Evolutionary conservation across 2,113 vertebrate species (phyloP).

Genomic region (Colossoma macropomum): DNA sequence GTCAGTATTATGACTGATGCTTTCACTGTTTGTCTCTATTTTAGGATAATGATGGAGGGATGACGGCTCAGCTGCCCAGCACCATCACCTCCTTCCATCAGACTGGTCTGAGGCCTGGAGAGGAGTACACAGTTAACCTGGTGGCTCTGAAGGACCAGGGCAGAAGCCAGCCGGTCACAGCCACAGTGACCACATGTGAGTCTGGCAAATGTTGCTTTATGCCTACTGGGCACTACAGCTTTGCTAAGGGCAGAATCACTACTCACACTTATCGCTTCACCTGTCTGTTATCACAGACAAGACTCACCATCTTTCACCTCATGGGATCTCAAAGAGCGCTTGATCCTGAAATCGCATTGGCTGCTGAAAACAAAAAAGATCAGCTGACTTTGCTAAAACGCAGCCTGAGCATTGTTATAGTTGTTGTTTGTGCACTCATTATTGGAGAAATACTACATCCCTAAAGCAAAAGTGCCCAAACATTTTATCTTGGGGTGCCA

Average conservation of each 20-base stretch:
- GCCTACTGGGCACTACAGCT: background rate
- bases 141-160: slow-evolving; percentile 93
- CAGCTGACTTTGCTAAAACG: too few species aligned
- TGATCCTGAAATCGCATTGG: too few species aligned
- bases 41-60: slow-evolving; percentile 94
- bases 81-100: slow-evolving; percentile 94
- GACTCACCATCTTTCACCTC: too few species aligned
- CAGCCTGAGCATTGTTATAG: too few species aligned
- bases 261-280: background rate
- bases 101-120: slow-evolving; percentile 91
- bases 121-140: slow-evolving; percentile 93
- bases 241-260: background rate
- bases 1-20: too few species aligned
- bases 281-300: too few species aligned
- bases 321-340: too few species aligned
- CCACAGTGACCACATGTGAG: slow-evolving; percentile 89
- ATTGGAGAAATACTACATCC: too few species aligned
- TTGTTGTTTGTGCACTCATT: too few species aligned
- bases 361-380: too few species aligned
- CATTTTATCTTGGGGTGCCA: too few species aligned
- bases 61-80: slow-evolving; percentile 95
- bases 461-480: too few species aligned
- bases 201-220: slow-evolving; percentile 36
- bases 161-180: slow-evolving; percentile 87
- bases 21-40: slow-evolving; percentile 39